Conservation (phyloP, 1,140 invertebrate species). For the Procambarus clarkii region DNA sequence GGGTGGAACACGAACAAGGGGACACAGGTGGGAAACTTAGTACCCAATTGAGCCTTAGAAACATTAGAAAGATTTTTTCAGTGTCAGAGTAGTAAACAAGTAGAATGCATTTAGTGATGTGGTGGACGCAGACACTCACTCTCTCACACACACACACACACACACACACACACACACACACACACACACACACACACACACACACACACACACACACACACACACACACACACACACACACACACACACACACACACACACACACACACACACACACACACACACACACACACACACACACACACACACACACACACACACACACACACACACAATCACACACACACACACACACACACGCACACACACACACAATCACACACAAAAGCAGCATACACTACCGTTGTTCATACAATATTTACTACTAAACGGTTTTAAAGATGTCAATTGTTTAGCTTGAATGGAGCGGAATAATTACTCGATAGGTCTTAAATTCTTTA, state of each 20-base stretch:
- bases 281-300: background rate
- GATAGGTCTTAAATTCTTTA: background rate
- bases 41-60: no score
- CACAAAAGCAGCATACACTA: no score
- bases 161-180: background rate
- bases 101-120: no score
- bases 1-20: no score
- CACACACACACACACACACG: no score
- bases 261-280: background rate
- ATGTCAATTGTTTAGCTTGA: background rate
- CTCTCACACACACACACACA: background rate
- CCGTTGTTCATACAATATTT: background rate
- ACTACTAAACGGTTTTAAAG: slow-evolving; percentile 9
- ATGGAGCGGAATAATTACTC: background rate
- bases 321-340: no score
- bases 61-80: no score
- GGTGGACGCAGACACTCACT: no score
- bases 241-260: background rate
- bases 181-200: background rate
- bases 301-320: no score
- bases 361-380: no score
- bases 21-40: no score
- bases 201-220: slow-evolving; percentile 1
- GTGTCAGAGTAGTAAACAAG: no score
- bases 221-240: background rate